Percentiles rank a stretch among this genome's conserved stretches.
These are phyloP conservation scores for Xestia c-nigrum DNA, from an alignment of 2,888 invertebrate genomes.

Conservation along the genomic window DNA sequence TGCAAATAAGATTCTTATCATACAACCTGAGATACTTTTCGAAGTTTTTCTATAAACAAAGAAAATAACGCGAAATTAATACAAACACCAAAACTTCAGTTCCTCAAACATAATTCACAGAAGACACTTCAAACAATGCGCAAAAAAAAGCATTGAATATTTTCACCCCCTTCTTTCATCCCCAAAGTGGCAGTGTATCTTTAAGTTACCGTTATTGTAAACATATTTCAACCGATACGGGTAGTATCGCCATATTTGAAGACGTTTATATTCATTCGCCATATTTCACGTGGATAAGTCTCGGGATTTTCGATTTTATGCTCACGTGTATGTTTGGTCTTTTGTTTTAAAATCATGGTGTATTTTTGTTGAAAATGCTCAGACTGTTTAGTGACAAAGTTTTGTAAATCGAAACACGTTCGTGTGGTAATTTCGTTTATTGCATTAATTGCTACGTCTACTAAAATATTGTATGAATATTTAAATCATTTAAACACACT, in stretches of 20 bases:
- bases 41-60: not conserved
- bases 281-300: slow-evolving; percentile 70
- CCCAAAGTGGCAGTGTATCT: slow-evolving; percentile 81
- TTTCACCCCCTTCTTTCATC: slow-evolving; percentile 75
- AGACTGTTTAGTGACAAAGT: not conserved
- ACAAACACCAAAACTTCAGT: not conserved
- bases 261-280: slow-evolving; percentile 78
- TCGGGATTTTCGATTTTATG: slow-evolving; percentile 72
- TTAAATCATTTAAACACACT: not conserved
- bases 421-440: too few relatives aligned
- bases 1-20: not conserved
- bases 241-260: slow-evolving; percentile 69
- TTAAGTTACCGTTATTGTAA: slow-evolving; percentile 81
- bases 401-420: too few relatives aligned
- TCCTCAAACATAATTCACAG: slow-evolving; percentile 14
- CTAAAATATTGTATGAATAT: too few relatives aligned
- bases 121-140: slow-evolving; percentile 51
- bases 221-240: slow-evolving; percentile 85
- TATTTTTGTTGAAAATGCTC: not conserved
- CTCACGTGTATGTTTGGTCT: slow-evolving; percentile 9
- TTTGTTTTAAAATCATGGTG: not conserved
- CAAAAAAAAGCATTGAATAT: slow-evolving; percentile 58
- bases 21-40: not conserved
- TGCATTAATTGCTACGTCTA: too few relatives aligned
- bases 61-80: not conserved